Evolutionary conservation across 2,888 invertebrate species (phyloP).

Genomic region (Netelia virgata): DNA sequence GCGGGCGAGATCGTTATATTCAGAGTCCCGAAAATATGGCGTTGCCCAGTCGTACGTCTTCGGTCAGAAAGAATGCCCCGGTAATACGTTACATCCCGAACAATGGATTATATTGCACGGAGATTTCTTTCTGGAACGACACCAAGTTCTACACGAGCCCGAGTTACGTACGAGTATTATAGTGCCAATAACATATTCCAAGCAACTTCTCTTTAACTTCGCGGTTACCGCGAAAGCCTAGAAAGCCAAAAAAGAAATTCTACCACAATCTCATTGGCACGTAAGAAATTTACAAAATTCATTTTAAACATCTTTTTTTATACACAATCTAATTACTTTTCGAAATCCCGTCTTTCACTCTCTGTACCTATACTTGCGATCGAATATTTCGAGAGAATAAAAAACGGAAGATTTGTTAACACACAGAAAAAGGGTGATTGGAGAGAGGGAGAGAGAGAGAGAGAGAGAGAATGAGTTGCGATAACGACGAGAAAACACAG

Average conservation of each 20-base stretch:
- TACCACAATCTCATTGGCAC: no score
- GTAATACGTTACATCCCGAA: conserved; percentile 67
- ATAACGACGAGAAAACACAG: conserved; percentile 50
- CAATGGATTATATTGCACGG: conserved; percentile 71
- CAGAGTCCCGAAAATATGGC: conserved; percentile 55
- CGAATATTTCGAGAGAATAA: no score
- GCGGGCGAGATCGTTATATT: conserved; percentile 50
- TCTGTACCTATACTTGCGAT: no score
- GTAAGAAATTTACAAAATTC: neutral
- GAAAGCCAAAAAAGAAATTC: no score
- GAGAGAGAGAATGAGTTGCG: conserved; percentile 12
- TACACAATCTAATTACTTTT: neutral
- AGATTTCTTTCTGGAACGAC: conserved; percentile 70
- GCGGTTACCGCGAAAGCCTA: conserved; percentile 13
- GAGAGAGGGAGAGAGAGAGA: neutral
- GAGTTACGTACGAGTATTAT: conserved; percentile 23
- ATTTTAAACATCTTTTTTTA: neutral
- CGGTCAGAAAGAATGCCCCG: conserved; percentile 65
- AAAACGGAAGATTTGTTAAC: neutral
- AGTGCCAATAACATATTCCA: conserved; percentile 66
- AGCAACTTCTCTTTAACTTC: conserved; percentile 53
- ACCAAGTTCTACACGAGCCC: conserved; percentile 63
- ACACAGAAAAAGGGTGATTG: neutral
- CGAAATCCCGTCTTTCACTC: no score
- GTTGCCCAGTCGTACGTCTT: conserved; percentile 62